Conservation (phyloP, 2,888 invertebrate species). For the Tuberolachnus salignus region DNA sequence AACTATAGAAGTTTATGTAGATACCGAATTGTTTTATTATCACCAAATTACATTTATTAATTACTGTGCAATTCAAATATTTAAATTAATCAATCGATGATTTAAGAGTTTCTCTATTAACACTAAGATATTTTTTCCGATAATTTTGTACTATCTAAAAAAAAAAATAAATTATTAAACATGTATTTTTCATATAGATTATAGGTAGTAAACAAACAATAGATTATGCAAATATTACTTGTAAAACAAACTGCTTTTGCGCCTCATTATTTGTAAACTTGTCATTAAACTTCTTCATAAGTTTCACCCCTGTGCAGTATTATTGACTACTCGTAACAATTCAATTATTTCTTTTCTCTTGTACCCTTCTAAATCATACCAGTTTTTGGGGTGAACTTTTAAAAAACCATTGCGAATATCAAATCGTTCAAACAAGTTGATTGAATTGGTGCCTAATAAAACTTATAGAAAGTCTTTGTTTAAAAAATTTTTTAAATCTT, state of each 20-base stretch:
- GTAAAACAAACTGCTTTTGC: background rate
- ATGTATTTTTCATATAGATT: background rate
- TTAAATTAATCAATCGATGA: background rate
- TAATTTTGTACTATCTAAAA: background rate
- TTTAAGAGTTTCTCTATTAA: background rate
- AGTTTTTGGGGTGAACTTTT: background rate
- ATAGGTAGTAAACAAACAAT: background rate
- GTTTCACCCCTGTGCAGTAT: too few species aligned
- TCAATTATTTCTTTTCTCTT: background rate
- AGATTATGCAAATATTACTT: background rate
- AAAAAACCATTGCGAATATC: background rate
- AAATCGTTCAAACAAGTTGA: too few species aligned
- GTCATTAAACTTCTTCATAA: too few species aligned
- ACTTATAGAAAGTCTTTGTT: too few species aligned
- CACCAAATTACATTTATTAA: too few species aligned
- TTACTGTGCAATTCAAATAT: too few species aligned
- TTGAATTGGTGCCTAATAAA: too few species aligned
- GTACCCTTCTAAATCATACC: background rate
- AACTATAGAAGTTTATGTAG: too few species aligned
- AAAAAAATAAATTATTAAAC: background rate
- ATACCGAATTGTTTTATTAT: too few species aligned
- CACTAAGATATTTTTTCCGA: background rate
- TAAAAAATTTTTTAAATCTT: too few species aligned
- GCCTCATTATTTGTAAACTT: background rate
- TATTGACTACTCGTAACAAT: too few species aligned